phyloP scores from a whole-genome alignment of 2,797 vertebrate species.

The Rhinella marina region DNA sequence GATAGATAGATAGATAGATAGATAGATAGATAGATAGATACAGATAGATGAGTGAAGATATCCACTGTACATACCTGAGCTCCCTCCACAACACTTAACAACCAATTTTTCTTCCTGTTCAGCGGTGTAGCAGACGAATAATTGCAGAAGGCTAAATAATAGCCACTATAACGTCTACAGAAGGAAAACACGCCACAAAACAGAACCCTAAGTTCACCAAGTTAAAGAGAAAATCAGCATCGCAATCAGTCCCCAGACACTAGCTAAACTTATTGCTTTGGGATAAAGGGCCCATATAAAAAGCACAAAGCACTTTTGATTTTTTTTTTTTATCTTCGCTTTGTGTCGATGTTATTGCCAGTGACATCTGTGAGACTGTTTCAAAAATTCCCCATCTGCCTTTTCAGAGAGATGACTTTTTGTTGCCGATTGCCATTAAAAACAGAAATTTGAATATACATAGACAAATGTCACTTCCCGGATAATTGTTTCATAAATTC shows the following conservation, averaged over 20 bases:
- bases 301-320: conserved; percentile 61
- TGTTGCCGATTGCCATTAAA: conserved; percentile 64
- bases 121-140: not conserved
- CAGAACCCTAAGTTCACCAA: not conserved
- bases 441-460: conserved; percentile 53
- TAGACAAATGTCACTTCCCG: conserved; percentile 27
- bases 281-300: conserved; percentile 64
- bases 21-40: not conserved
- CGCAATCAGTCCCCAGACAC: conserved; percentile 55
- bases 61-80: not conserved
- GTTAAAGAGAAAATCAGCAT: conserved; percentile 35
- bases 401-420: conserved; percentile 66
- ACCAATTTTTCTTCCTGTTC: not conserved
- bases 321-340: conserved; percentile 65
- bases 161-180: not conserved
- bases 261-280: conserved; percentile 61
- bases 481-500: conserved; percentile 48
- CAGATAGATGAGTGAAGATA: not conserved
- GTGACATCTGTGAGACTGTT: conserved; percentile 70
- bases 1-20: not conserved
- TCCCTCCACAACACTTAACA: not conserved
- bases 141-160: conserved; percentile 2
- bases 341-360: conserved; percentile 70
- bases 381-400: conserved; percentile 68
- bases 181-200: not conserved